A percentile compares a stretch with the other conserved stretches of the same genome.
These are phyloP conservation scores for Electrophaes corylata DNA, from an alignment of 2,888 invertebrate genomes.

Conservation along the genomic window DNA sequence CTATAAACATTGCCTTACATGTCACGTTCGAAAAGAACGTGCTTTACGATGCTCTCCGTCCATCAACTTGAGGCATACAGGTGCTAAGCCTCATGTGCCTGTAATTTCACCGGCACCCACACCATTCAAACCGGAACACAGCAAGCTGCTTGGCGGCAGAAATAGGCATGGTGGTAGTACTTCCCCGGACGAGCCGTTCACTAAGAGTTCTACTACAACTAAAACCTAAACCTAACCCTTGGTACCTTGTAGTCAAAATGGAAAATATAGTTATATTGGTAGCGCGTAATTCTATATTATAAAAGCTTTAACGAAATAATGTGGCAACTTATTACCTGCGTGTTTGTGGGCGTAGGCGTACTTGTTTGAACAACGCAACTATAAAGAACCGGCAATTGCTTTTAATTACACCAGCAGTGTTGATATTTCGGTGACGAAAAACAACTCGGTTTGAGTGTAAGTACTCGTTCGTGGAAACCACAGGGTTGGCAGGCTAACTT, in stretches of 20 bases:
- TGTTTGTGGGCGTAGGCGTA: background rate
- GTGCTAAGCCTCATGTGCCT: too few relatives aligned
- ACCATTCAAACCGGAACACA: too few relatives aligned
- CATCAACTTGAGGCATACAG: too few relatives aligned
- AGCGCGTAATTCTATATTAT: background rate
- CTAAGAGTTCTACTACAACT: too few relatives aligned
- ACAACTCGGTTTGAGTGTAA: conserved; percentile 8
- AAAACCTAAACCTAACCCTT: too few relatives aligned
- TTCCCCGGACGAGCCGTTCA: too few relatives aligned
- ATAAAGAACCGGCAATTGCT: conserved; percentile 19
- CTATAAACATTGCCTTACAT: too few relatives aligned
- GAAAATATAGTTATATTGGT: background rate
- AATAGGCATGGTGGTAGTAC: too few relatives aligned
- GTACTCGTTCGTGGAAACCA: conserved; percentile 8
- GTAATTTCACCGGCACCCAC: too few relatives aligned
- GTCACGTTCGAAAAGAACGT: too few relatives aligned
- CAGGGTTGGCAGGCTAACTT: background rate
- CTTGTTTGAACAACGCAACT: conserved; percentile 18
- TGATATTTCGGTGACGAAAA: conserved; percentile 16
- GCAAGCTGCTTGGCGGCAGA: too few relatives aligned
- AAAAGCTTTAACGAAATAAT: background rate
- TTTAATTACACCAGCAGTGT: conserved; percentile 18
- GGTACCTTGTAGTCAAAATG: background rate
- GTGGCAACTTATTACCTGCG: conserved; percentile 1
- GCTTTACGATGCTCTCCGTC: too few relatives aligned